These are phyloP conservation scores for Branchellion lobata DNA, from an alignment of 2,888 invertebrate species.

Conservation along the genomic window DNA sequence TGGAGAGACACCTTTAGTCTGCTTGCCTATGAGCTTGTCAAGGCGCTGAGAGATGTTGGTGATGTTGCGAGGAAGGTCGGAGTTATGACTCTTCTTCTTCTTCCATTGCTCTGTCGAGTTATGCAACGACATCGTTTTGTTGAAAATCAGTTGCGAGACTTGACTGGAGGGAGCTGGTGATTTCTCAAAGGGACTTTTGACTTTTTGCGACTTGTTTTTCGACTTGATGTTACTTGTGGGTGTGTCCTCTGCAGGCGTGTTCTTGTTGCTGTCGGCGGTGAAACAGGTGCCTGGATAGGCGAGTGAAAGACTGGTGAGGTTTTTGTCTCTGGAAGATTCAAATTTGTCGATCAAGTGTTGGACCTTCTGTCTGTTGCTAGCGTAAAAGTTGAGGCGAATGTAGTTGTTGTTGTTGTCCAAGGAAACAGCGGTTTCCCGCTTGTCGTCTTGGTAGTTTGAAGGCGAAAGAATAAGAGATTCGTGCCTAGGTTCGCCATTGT, in stretches of 20 bases:
- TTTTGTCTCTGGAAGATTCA: background rate
- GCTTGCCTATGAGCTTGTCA: too few relatives aligned
- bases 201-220: background rate
- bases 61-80: background rate
- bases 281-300: conserved; percentile 11
- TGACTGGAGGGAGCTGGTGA: background rate
- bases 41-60: background rate
- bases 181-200: background rate
- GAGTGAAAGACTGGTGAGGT: background rate
- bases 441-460: background rate
- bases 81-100: background rate
- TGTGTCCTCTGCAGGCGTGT: background rate
- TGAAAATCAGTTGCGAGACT: background rate
- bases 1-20: too few relatives aligned
- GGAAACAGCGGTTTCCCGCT: background rate
- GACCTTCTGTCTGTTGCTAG: conserved; percentile 3
- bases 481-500: too few relatives aligned
- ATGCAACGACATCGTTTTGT: background rate
- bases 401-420: background rate
- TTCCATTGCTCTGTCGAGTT: conserved; percentile 15
- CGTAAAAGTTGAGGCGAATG: background rate
- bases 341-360: conserved; percentile 15
- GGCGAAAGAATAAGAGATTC: too few relatives aligned
- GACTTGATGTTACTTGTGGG: background rate
- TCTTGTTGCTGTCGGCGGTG: background rate